Evolutionary conservation across 2,113 vertebrate species (phyloP).

Genomic region (Pluvianellus socialis): DNA sequence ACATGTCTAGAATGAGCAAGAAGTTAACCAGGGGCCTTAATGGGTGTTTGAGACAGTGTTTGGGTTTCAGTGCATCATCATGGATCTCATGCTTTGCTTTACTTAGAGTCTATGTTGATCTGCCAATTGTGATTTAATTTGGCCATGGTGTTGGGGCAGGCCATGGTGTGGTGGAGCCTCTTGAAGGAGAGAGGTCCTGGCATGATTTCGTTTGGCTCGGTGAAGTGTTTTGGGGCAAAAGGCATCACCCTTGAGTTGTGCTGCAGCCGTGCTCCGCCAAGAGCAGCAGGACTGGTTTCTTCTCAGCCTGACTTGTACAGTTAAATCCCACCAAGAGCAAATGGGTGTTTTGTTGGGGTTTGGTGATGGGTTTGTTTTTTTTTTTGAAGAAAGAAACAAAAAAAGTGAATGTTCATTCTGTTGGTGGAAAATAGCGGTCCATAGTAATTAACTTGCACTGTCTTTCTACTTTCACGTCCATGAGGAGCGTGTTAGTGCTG

Average conservation of each 20-base stretch:
- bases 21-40: not conserved
- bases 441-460: not conserved
- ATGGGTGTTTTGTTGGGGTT: not conserved
- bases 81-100: rapidly evolving
- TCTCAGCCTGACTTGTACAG: not conserved
- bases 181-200: not conserved
- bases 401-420: not conserved
- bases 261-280: rapidly evolving
- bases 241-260: not conserved
- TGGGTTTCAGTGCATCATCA: rapidly evolving
- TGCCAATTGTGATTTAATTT: rapidly evolving
- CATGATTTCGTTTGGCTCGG: rapidly evolving
- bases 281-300: rapidly evolving
- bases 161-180: rapidly evolving
- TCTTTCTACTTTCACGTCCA: not conserved
- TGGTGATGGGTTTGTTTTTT: not conserved
- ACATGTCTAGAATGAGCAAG: rapidly evolving
- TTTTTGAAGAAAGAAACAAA: not conserved
- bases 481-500: not conserved
- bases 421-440: not conserved
- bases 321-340: not conserved
- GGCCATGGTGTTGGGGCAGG: rapidly evolving
- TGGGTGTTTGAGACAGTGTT: not conserved
- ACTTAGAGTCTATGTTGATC: rapidly evolving
- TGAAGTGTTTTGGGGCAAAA: not conserved